Percentiles rank a stretch among this genome's conserved stretches.
Evolutionary conservation across 1,140 invertebrate species (phyloP).

Genomic region (Thaumetopoea pityocampa): DNA sequence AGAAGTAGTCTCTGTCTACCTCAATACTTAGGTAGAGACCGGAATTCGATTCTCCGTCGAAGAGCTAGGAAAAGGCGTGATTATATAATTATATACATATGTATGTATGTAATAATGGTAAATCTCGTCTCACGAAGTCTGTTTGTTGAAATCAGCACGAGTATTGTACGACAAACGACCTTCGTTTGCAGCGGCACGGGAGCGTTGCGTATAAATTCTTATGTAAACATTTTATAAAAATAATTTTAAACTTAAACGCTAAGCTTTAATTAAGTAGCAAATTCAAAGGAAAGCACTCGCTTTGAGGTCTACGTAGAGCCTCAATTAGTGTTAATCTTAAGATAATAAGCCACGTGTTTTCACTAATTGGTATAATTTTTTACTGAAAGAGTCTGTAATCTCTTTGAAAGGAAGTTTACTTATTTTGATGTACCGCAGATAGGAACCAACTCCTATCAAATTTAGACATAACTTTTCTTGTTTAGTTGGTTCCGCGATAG

Average conservation of each 20-base stretch:
- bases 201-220: constrained; percentile 17
- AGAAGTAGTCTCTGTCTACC: no score
- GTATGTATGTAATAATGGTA: no score
- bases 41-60: no score
- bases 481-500: constrained; percentile 9
- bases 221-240: constrained; percentile 25
- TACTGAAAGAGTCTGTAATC: constrained; percentile 43
- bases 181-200: no score
- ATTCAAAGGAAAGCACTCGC: constrained; percentile 53
- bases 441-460: constrained; percentile 1
- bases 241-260: constrained; percentile 23
- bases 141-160: no score
- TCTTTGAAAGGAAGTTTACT: constrained; percentile 26
- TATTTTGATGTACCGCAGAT: constrained; percentile 11
- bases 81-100: no score
- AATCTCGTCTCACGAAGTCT: no score
- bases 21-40: no score
- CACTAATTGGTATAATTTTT: constrained; percentile 58
- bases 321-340: constrained; percentile 67
- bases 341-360: constrained; percentile 62
- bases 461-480: constrained; percentile 8
- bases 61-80: no score
- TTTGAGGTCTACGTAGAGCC: constrained; percentile 48
- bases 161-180: no score
- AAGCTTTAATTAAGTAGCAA: constrained; percentile 54